Percentiles rank a stretch among this genome's conserved stretches.
These are phyloP conservation scores for Ormyrus labotus DNA, from an alignment of 2,888 invertebrate genomes.

Conservation along the genomic window DNA sequence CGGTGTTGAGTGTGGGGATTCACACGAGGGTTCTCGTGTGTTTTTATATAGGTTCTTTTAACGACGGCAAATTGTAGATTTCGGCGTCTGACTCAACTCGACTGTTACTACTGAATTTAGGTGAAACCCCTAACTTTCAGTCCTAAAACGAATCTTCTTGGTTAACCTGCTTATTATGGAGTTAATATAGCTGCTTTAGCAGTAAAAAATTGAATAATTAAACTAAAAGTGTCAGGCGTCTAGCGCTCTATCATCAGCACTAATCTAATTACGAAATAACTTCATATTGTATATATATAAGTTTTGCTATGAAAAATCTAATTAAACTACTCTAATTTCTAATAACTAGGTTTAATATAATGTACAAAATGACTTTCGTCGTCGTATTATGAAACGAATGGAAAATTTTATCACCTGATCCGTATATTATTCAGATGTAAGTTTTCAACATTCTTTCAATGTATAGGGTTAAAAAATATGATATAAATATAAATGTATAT, in stretches of 20 bases:
- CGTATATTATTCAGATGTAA: background rate
- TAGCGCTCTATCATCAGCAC: constrained; percentile 58
- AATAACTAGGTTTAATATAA: constrained; percentile 24
- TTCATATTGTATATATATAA: background rate
- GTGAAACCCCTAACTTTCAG: too few species aligned
- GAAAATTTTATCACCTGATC: background rate
- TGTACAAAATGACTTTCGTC: constrained; percentile 32
- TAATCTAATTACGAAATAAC: constrained; percentile 45
- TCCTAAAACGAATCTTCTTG: too few species aligned
- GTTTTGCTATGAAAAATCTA: background rate
- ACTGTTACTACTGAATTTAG: too few species aligned
- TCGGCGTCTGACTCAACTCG: too few species aligned
- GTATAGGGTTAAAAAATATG: background rate
- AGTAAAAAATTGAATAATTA: constrained; percentile 13
- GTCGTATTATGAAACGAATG: constrained; percentile 17
- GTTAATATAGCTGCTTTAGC: background rate
- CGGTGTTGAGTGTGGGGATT: too few species aligned
- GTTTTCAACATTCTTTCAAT: constrained; percentile 18
- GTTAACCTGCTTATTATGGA: background rate
- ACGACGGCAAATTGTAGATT: background rate
- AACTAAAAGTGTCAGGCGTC: constrained; percentile 48
- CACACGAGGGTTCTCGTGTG: too few species aligned
- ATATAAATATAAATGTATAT: background rate
- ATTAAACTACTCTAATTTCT: constrained; percentile 45
- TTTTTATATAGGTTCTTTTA: background rate